These are phyloP conservation scores for Tinea trinotella DNA, from an alignment of 2,888 invertebrate genomes.

Conservation along the genomic window DNA sequence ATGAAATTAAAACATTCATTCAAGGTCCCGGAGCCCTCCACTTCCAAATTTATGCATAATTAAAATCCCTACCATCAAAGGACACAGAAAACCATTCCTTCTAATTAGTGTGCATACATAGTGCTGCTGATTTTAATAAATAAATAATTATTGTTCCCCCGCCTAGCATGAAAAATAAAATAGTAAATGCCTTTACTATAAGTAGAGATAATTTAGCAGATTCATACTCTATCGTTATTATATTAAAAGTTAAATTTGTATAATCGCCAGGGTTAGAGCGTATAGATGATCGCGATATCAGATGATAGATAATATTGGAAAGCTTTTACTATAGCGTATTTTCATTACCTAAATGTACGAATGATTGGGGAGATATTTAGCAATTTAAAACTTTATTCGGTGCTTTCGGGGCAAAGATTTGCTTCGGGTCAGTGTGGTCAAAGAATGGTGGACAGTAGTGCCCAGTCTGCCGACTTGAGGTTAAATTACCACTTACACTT, in stretches of 20 bases:
- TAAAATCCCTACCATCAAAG: background rate
- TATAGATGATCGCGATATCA: background rate
- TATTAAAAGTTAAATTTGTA: background rate
- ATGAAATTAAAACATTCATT: background rate
- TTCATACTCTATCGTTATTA: background rate
- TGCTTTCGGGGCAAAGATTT: no score
- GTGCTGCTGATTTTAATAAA: background rate
- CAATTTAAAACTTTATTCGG: no score
- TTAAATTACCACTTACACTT: no score
- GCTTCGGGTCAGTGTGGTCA: no score
- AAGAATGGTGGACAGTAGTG: no score
- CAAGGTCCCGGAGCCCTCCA: background rate
- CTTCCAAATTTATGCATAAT: background rate
- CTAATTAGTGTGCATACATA: background rate
- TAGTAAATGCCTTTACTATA: background rate
- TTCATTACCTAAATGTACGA: constrained; percentile 11
- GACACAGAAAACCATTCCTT: background rate
- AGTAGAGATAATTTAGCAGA: background rate
- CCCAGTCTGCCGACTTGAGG: no score
- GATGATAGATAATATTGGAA: constrained; percentile 14
- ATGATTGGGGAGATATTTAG: background rate
- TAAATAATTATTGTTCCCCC: background rate
- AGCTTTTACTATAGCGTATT: constrained; percentile 9
- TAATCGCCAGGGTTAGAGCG: background rate
- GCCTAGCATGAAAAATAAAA: no score